A percentile compares a stretch with the other conserved stretches of the same genome.
Evolutionary conservation across 1,140 invertebrate genomes (phyloP).

Genomic region (Neuroterus valhalla): DNA sequence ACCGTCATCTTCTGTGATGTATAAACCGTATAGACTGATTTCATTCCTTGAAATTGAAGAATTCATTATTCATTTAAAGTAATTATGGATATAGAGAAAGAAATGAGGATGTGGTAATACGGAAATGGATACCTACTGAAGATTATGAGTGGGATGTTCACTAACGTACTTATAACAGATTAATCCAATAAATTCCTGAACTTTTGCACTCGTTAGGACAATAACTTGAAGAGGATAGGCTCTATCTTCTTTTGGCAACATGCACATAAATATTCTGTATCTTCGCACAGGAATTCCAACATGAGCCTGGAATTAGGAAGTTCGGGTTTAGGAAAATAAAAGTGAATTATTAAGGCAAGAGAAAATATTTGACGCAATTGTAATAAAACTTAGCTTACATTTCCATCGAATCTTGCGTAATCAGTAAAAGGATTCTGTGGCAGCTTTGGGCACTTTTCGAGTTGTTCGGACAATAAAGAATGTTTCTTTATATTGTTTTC

Average conservation of each 20-base stretch:
- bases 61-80: not conserved
- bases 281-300: slow-evolving; percentile 85
- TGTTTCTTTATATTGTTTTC: slow-evolving; percentile 70
- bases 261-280: slow-evolving; percentile 90
- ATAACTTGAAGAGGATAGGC: slow-evolving; percentile 89
- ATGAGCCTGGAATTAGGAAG: slow-evolving; percentile 76
- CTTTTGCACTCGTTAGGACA: slow-evolving; percentile 88
- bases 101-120: too few species aligned
- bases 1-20: slow-evolving; percentile 97
- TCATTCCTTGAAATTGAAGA: slow-evolving; percentile 71
- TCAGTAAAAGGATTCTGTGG: slow-evolving; percentile 91
- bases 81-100: too few species aligned
- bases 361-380: not conserved
- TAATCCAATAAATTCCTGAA: slow-evolving; percentile 94
- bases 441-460: slow-evolving; percentile 84
- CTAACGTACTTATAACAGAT: slow-evolving; percentile 87
- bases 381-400: slow-evolving; percentile 71
- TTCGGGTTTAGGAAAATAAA: slow-evolving; percentile 36
- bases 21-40: slow-evolving; percentile 86
- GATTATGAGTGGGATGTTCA: slow-evolving; percentile 71
- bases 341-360: slow-evolving; percentile 5
- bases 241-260: slow-evolving; percentile 86
- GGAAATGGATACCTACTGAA: slow-evolving; percentile 75
- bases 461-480: slow-evolving; percentile 82
- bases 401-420: slow-evolving; percentile 94